These are phyloP conservation scores for Drosophila ohnishii DNA, from an alignment of 1,140 invertebrate species.

Conservation along the genomic window DNA sequence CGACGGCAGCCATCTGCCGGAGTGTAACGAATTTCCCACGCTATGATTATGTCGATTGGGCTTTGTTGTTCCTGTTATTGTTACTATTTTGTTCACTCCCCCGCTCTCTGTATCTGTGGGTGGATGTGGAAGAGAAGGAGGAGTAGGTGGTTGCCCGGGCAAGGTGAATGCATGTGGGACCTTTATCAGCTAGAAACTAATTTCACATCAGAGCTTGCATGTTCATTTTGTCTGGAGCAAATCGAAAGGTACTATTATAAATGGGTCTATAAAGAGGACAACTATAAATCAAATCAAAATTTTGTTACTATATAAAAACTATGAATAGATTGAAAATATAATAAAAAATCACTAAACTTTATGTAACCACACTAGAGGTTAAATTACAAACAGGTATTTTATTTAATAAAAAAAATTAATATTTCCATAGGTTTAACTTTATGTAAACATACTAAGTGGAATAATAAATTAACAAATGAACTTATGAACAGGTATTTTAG, in stretches of 20 bases:
- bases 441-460: too few relatives aligned
- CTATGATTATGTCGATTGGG: constrained; percentile 81
- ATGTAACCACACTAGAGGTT: too few relatives aligned
- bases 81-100: constrained; percentile 55
- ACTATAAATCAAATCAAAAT: background rate
- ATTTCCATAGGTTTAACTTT: background rate
- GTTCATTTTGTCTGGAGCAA: constrained; percentile 39
- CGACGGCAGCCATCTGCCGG: constrained; percentile 69
- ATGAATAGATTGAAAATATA: background rate
- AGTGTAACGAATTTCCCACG: constrained; percentile 82
- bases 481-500: too few relatives aligned
- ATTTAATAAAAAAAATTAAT: too few relatives aligned
- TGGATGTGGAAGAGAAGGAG: constrained; percentile 26
- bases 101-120: constrained; percentile 16
- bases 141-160: constrained; percentile 25
- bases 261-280: background rate
- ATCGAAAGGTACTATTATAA: constrained; percentile 14
- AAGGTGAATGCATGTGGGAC: constrained; percentile 66
- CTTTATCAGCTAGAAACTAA: constrained; percentile 65
- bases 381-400: too few relatives aligned
- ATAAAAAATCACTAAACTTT: background rate
- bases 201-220: constrained; percentile 45
- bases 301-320: background rate
- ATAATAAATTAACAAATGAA: too few relatives aligned
- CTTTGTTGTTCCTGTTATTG: constrained; percentile 62